Evolutionary conservation across 2,888 invertebrate genomes (phyloP), one percentile per base, ranked within the genome.

Genomic region (Eucriotettix oculatus): DNA sequence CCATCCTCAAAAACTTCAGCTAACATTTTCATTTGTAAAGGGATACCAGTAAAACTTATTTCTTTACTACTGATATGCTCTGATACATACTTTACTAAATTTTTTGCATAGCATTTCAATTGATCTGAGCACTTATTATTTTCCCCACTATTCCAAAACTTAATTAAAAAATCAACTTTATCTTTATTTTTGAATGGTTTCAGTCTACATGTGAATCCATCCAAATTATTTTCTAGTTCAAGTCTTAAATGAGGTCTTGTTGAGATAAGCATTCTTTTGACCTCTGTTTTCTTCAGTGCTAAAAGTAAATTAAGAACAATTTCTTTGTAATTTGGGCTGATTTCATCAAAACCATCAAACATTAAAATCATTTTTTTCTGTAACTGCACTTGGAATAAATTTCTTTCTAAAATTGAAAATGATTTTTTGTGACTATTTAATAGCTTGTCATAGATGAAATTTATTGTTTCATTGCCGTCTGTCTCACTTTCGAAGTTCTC

Each of bases 341-440:
- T 52, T 42, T 63, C 63, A 56, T 63, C 63, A 43, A 63, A 57
- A 3, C 63, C 61, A 54, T 63, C 63, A 58, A 63, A 56, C 10
- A 61, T 12, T 12, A 61, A 16, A 29, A 55, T 53, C 42, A 63
- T 58, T 10, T 59, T 61, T 12, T 52, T 5, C 11, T 54, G 12
- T 42, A 53, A 54, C 3, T 58, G 16, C 2, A 43, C 10, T 29
- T 29, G 29, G n/a, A 57, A 43, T 16, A 57, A n/a, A 12, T 57
- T 43, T 48, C 16, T 57, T 48, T 57, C 44, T 16, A 44, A 42
- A 16, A 10, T 10, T 10, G 16, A 16, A 12, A 5, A 5, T 5
- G 12, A n/a, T 48, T 48, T 48, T 16, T 48, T 48, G 14, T 48
- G 12, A 16, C 14, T 48, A 48, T 48, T 48, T 16, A 48, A 48